Evolutionary conservation across 2,113 vertebrate genomes (phyloP).

Genomic region (Caranx melampygus): DNA sequence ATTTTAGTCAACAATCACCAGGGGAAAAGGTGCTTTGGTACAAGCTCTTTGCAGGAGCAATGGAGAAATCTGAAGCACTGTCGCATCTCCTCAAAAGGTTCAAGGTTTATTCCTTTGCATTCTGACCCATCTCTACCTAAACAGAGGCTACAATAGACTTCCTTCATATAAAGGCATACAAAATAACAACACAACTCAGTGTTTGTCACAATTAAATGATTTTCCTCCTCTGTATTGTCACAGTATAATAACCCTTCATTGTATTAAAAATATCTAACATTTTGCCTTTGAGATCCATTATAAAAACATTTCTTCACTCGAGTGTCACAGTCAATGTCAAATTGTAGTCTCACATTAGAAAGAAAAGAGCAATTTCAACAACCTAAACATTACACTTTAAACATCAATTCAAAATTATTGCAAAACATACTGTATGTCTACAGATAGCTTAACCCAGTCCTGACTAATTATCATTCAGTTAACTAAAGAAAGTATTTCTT

Average conservation of each 20-base stretch:
- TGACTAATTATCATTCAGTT: neutral
- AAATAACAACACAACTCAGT: neutral
- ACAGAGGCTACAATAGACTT: neutral
- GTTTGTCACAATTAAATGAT: slow-evolving; percentile 24
- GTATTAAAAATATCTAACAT: slow-evolving; percentile 27
- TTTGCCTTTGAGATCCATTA: slow-evolving; percentile 21
- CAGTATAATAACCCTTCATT: slow-evolving; percentile 22
- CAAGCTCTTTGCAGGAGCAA: slow-evolving; percentile 29
- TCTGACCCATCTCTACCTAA: neutral
- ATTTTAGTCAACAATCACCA: slow-evolving; percentile 72
- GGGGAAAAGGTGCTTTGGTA: slow-evolving; percentile 57
- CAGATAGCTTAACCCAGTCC: neutral
- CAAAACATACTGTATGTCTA: neutral
- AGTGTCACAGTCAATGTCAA: slow-evolving; percentile 13
- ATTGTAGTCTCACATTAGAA: neutral
- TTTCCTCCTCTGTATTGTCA: slow-evolving; percentile 8
- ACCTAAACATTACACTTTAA: slow-evolving; percentile 3
- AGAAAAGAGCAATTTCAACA: neutral
- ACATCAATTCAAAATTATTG: neutral
- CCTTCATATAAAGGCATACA: neutral
- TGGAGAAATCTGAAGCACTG: slow-evolving; percentile 18
- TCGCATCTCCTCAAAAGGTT: slow-evolving; percentile 32
- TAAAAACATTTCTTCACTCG: slow-evolving; percentile 29
- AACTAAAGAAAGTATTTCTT: neutral
- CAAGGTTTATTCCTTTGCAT: slow-evolving; percentile 44